Evolutionary conservation across 2,888 invertebrate genomes (phyloP).

Genomic region (Schrankia costaestrigalis): DNA sequence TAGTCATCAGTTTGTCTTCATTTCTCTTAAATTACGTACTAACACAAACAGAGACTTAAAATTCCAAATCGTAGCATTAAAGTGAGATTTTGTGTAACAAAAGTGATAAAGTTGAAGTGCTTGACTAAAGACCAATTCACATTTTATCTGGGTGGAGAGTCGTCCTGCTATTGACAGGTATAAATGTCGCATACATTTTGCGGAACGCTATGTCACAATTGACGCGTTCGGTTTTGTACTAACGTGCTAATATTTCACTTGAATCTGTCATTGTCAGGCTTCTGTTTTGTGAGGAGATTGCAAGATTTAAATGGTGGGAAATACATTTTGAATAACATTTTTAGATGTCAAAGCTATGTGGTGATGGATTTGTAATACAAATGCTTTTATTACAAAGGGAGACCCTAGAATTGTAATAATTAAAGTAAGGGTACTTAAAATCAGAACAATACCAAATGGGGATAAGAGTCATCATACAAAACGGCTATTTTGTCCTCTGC

Average conservation of each 20-base stretch:
- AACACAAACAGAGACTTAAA: no score
- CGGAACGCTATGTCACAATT: conserved; percentile 11
- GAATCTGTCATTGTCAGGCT: conserved; percentile 12
- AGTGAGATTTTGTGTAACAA: background rate
- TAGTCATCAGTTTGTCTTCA: no score
- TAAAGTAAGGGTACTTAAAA: no score
- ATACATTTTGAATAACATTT: no score
- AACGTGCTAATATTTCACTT: conserved; percentile 23
- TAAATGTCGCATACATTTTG: conserved; percentile 17
- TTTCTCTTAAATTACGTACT: no score
- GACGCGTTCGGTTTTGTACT: conserved; percentile 14
- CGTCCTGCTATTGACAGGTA: conserved; percentile 22
- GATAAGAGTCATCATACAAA: no score
- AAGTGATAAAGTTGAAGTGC: conserved; percentile 4
- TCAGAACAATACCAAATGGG: no score
- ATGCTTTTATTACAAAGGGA: no score
- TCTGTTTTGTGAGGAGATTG: conserved; percentile 11
- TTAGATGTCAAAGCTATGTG: no score
- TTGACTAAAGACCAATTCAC: conserved; percentile 11
- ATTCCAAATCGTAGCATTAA: background rate
- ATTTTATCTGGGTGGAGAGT: conserved; percentile 8
- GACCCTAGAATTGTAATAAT: no score
- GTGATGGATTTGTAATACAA: no score
- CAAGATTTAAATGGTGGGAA: conserved; percentile 5
- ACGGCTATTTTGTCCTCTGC: no score